Evolutionary conservation across 2,888 invertebrate species (phyloP).

Genomic region (Heliothis peltigera): DNA sequence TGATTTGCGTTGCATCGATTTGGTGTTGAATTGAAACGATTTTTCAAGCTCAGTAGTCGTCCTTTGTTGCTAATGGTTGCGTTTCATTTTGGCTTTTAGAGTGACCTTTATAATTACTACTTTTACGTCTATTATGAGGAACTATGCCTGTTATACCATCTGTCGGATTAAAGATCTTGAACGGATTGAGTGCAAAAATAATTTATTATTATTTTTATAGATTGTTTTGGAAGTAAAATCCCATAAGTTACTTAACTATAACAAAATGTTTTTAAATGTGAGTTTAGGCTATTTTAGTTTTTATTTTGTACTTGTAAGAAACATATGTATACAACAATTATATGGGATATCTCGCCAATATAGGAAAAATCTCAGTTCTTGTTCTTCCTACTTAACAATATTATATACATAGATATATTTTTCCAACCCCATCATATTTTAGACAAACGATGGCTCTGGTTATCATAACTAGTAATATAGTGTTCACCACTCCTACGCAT

Average conservation of each 20-base stretch:
- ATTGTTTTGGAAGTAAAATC: neutral
- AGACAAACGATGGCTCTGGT: slow-evolving; percentile 9
- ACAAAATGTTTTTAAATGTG: too few species aligned
- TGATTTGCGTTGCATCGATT: slow-evolving; percentile 82
- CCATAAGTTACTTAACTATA: too few species aligned
- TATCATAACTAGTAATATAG: slow-evolving; percentile 27
- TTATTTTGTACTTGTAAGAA: too few species aligned
- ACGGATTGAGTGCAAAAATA: slow-evolving; percentile 31
- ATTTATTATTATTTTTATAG: slow-evolving; percentile 2
- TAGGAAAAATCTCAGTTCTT: too few species aligned
- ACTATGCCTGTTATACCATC: slow-evolving; percentile 57
- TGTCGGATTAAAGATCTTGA: slow-evolving; percentile 53
- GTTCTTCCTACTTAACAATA: too few species aligned
- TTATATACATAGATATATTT: too few species aligned
- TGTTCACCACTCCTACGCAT: slow-evolving; percentile 40
- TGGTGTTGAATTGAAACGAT: slow-evolving; percentile 86
- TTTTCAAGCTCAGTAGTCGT: slow-evolving; percentile 88
- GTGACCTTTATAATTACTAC: slow-evolving; percentile 77
- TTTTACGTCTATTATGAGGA: slow-evolving; percentile 71
- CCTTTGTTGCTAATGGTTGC: slow-evolving; percentile 83
- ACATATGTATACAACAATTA: too few species aligned
- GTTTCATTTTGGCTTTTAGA: slow-evolving; percentile 74
- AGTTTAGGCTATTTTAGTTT: too few species aligned
- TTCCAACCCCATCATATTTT: too few species aligned
- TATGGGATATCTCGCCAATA: too few species aligned